Conservation (phyloP, 2,797 vertebrate genomes). For the Halcyon chelicuti region DNA sequence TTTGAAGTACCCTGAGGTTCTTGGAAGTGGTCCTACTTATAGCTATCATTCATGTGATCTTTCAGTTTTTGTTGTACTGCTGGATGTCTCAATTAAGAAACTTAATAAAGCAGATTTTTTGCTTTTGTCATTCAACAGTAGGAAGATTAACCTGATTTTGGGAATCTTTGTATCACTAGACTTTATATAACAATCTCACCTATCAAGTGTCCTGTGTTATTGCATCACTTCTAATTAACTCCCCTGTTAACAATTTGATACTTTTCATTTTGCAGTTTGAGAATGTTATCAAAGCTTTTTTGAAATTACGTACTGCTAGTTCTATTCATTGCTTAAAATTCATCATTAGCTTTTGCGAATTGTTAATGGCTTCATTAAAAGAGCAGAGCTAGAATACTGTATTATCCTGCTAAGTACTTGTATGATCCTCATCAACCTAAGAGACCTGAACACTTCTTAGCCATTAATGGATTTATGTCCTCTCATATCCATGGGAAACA, state of each 20-base stretch:
- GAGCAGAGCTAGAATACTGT: background rate
- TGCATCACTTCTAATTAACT: slow-evolving; percentile 26
- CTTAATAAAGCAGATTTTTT: background rate
- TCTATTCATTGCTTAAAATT: slow-evolving; percentile 39
- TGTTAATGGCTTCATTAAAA: slow-evolving; percentile 42
- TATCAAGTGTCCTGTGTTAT: background rate
- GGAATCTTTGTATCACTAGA: background rate
- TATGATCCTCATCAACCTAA: background rate
- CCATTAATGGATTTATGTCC: background rate
- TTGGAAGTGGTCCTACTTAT: background rate
- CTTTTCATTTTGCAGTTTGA: slow-evolving; percentile 10
- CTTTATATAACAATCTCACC: background rate
- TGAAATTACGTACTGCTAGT: slow-evolving; percentile 24
- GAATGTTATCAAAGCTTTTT: slow-evolving; percentile 31
- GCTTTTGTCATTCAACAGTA: background rate
- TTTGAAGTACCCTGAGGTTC: background rate
- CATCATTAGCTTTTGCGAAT: slow-evolving; percentile 16
- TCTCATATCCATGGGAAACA: background rate
- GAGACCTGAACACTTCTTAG: background rate
- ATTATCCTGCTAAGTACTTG: background rate
- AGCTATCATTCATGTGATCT: background rate
- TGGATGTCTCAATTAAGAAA: background rate
- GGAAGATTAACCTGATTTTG: slow-evolving; percentile 7
- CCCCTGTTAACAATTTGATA: background rate
- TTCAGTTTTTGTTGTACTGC: background rate